Base-by-base conservation (phyloP, 2,888 invertebrate species). In the Aelia acuminata region DNA sequence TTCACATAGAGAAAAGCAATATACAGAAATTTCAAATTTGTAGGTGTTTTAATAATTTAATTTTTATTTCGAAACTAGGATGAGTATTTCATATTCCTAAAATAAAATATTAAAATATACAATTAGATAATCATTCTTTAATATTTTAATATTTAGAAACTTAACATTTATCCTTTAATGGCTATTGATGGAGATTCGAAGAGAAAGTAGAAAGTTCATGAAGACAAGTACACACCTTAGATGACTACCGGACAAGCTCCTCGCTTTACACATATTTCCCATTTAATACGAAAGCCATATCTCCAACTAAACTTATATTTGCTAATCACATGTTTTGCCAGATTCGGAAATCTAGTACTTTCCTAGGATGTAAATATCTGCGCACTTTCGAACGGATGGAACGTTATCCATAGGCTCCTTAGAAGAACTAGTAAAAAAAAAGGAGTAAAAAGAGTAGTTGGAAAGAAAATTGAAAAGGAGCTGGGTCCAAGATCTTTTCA, bases 181-280 rank as follows among this genome's bases (percentile, higher is more conserved):
- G 63, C 7, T 26, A 26, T 26, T 7, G 35, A 70, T 70, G 35
- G 35, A 35, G 31, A 2, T 7, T 35, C 31, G 15, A 70, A 70
- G 63, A 70, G 63, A 70, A 70, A 70, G 63, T 70, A 70, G 63
- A 70, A 70, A 70, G 31, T 7, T 7, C 7, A 8, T 35, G 20
- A 31, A 70, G 31, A 70, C 63, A 70, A 70, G 63, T 35, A 70
- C 63, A 70, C 63, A 70, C 63, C 63, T 70, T 35, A 15, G 63
- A 31, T 35, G 63, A 35, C 31, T 35, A 2, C 31, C 8, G 63
- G 35, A 31, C 63, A 18, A 13, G 57, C 11, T 57, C 57, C 11
- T 2, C 13, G 11, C 13, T 13, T 26, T 35, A 5, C 18, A 31
- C 18, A 35, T 70, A 15, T 70, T 70, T 35, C 31, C 63, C 1